A percentile compares a stretch with the other conserved stretches of the same genome.
phyloP scores from a whole-genome alignment of 2,888 invertebrate species.

The Callimorpha dominula region DNA sequence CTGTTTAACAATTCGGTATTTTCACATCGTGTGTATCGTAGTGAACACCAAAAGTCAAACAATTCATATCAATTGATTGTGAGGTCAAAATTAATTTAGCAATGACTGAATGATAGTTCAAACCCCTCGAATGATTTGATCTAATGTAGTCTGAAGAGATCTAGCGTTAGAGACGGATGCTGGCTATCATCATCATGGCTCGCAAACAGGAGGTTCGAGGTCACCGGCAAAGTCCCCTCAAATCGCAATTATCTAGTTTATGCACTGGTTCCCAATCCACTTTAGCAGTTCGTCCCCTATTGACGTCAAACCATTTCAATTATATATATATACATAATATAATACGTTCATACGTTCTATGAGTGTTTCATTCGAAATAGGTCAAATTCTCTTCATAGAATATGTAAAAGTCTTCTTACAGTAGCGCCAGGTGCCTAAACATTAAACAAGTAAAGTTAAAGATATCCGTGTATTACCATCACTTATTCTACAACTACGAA shows the following conservation, averaged over 20 bases:
- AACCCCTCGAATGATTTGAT: slow-evolving; percentile 1
- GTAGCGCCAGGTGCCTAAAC: no score
- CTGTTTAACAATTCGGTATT: no score
- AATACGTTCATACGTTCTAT: not conserved
- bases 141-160: slow-evolving; percentile 22
- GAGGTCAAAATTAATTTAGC: not conserved
- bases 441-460: no score
- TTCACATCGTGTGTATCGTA: not conserved
- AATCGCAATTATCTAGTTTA: slow-evolving; percentile 55
- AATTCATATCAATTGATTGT: not conserved
- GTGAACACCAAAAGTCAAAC: not conserved
- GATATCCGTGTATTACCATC: no score
- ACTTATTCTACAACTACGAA: no score
- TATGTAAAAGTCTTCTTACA: no score
- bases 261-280: slow-evolving; percentile 32
- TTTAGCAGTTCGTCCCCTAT: slow-evolving; percentile 25
- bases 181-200: slow-evolving; percentile 35
- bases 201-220: slow-evolving; percentile 47
- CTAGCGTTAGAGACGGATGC: slow-evolving; percentile 46
- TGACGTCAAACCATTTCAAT: slow-evolving; percentile 32
- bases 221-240: slow-evolving; percentile 50
- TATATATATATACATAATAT: not conserved
- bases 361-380: no score
- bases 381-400: no score
- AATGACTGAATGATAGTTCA: slow-evolving; percentile 4